phyloP scores from a whole-genome alignment of 2,113 vertebrate genomes.

The Gopherus evgoodei region DNA sequence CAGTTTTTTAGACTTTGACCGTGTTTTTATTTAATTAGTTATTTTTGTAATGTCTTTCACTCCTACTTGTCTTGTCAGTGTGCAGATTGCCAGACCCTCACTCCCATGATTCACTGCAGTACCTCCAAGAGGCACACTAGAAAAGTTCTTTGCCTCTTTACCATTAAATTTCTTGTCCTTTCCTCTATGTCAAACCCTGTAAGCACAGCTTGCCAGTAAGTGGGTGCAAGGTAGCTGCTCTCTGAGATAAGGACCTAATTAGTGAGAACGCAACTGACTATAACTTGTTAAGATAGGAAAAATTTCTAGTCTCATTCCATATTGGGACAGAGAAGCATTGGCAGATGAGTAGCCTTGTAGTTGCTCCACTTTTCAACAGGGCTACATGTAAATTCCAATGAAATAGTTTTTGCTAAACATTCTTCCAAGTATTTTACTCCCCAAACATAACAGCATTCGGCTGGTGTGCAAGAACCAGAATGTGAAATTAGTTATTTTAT shows the following conservation, averaged over 20 bases:
- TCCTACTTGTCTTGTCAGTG: not conserved
- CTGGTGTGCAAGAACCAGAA: not conserved
- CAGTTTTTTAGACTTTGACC: not conserved
- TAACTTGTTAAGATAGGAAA: not conserved
- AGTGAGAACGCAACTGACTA: not conserved
- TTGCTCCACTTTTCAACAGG: not conserved
- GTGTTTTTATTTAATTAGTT: not conserved
- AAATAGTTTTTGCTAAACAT: not conserved
- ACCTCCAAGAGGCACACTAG: not conserved
- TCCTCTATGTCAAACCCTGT: not conserved
- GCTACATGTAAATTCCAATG: not conserved
- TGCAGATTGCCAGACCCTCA: not conserved
- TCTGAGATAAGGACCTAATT: not conserved
- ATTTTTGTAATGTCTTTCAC: not conserved
- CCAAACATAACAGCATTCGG: not conserved
- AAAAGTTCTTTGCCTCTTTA: not conserved
- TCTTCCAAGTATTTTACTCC: not conserved
- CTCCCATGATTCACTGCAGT: not conserved
- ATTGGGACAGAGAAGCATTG: not conserved
- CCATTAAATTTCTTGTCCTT: not conserved
- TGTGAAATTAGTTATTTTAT: not conserved
- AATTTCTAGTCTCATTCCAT: not conserved
- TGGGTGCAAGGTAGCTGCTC: not conserved
- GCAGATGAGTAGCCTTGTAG: not conserved
- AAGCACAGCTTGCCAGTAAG: not conserved